phyloP scores from a whole-genome alignment of 2,113 vertebrate genomes.

The Neomonachus schauinslandi region DNA sequence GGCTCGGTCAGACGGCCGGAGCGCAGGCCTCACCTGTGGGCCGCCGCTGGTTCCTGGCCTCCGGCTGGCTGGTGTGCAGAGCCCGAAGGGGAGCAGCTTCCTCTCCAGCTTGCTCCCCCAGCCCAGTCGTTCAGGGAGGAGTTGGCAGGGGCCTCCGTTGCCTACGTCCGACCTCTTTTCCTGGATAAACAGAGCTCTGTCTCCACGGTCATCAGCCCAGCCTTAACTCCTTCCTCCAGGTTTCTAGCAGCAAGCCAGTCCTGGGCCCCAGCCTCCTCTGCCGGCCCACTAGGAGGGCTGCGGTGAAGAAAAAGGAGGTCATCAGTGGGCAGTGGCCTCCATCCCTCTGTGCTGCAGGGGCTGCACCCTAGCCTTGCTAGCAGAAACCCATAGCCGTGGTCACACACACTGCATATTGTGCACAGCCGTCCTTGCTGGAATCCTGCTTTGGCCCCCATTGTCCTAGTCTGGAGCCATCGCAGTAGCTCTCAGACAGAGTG shows the following conservation, averaged over 20 bases:
- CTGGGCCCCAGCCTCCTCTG: not conserved
- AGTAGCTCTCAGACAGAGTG: not conserved
- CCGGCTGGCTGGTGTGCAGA: not conserved
- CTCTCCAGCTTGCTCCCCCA: conserved; percentile 32
- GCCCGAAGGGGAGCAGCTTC: not conserved
- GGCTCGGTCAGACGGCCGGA: rapidly evolving
- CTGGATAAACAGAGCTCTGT: conserved; percentile 79
- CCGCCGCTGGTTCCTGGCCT: not conserved
- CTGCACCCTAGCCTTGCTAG: not conserved
- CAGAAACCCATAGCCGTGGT: not conserved
- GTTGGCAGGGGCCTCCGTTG: conserved; percentile 68
- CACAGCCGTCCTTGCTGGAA: not conserved
- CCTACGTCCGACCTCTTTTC: conserved; percentile 72
- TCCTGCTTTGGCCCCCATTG: not conserved
- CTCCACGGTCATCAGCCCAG: conserved; percentile 9
- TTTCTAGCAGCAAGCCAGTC: conserved; percentile 7
- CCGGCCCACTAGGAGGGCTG: not conserved
- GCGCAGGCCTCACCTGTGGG: conserved; percentile 57
- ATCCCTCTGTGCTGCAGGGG: not conserved
- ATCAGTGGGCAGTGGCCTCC: not conserved
- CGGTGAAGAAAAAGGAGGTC: not conserved
- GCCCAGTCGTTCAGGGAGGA: conserved; percentile 73
- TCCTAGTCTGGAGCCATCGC: not conserved
- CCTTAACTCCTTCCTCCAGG: conserved; percentile 71
- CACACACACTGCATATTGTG: not conserved